These are phyloP conservation scores for Cyrtonyx montezumae DNA, from an alignment of 2,113 vertebrate species.

Conservation along the genomic window DNA sequence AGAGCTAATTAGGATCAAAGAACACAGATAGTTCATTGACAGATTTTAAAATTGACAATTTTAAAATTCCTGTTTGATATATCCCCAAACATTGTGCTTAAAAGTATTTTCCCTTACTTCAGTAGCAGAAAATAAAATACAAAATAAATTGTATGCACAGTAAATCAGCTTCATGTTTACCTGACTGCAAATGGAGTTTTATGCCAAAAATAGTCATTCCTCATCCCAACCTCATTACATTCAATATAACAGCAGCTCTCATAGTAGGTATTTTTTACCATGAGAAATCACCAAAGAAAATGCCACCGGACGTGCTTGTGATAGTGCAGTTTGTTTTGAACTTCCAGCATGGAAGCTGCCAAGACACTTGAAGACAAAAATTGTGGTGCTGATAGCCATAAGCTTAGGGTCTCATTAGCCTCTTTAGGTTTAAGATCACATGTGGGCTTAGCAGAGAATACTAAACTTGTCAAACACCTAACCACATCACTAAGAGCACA, in stretches of 20 bases:
- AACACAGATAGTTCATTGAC: neutral
- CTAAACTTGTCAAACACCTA: neutral
- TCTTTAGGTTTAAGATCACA: neutral
- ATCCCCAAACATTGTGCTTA: neutral
- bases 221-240: neutral
- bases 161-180: neutral
- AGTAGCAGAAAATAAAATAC: too few species aligned
- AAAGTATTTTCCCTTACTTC: neutral
- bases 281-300: neutral
- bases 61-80: neutral
- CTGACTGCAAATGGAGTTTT: neutral
- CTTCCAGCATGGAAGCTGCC: fast-evolving
- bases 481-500: neutral
- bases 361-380: neutral
- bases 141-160: neutral
- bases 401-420: neutral
- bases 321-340: neutral
- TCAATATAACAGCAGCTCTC: neutral
- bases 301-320: neutral
- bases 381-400: neutral
- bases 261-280: too few species aligned
- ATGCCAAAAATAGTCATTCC: neutral
- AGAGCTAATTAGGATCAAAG: neutral
- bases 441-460: neutral
- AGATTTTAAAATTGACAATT: neutral